Evolutionary conservation across 2,797 vertebrate genomes (phyloP).

Genomic region (Sorex maritimensis): DNA sequence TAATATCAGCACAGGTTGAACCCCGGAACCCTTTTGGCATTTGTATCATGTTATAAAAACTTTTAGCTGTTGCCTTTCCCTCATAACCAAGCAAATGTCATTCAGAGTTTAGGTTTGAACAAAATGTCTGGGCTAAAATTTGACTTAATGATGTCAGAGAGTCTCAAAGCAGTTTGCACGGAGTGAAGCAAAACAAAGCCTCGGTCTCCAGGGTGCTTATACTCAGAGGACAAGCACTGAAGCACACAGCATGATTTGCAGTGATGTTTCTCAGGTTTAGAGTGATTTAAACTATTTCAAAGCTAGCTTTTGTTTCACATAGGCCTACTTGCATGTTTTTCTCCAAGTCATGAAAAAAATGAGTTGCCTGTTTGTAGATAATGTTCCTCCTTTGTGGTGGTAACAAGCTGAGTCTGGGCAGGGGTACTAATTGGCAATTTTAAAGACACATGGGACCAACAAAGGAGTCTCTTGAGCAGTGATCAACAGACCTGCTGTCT

Average conservation of each 20-base stretch:
- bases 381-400: conserved; percentile 6
- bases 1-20: not conserved
- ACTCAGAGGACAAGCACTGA: conserved; percentile 45
- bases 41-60: not conserved
- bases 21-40: not conserved
- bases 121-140: conserved; percentile 85
- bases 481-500: conserved; percentile 70
- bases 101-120: conserved; percentile 75
- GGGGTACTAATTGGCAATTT: conserved; percentile 82
- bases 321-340: conserved; percentile 5
- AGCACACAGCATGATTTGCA: not conserved
- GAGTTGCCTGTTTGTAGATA: conserved; percentile 63
- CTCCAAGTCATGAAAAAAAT: conserved; percentile 36
- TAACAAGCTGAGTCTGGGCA: conserved; percentile 69
- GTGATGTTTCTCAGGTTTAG: not conserved
- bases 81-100: conserved; percentile 62
- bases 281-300: conserved; percentile 15
- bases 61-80: not conserved
- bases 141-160: conserved; percentile 83
- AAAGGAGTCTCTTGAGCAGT: conserved; percentile 70
- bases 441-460: conserved; percentile 65
- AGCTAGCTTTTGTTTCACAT: not conserved
- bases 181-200: conserved; percentile 82
- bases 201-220: conserved; percentile 72
- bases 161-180: conserved; percentile 83